Conservation (phyloP, 37 sponge, comb jelly and placozoan genomes). For the Chondrosia reniformis region DNA sequence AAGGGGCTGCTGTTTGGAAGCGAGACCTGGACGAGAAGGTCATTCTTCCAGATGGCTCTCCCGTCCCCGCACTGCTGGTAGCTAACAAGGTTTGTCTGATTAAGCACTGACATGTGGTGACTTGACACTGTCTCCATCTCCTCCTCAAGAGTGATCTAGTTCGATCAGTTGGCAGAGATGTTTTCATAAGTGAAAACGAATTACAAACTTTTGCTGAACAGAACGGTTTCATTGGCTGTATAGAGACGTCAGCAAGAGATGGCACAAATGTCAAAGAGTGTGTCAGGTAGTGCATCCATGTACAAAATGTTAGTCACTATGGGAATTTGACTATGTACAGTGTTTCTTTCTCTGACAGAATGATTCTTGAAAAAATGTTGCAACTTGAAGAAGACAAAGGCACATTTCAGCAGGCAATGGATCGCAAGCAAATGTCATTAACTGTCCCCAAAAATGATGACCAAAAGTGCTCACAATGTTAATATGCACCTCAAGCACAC, state of each 20-base stretch:
- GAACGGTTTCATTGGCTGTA: constrained; percentile 43
- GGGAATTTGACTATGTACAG: neutral
- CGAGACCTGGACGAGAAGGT: constrained; percentile 49
- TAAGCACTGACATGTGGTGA: neutral
- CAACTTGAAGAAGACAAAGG: neutral
- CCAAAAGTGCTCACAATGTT: too few relatives aligned
- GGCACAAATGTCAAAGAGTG: constrained; percentile 42
- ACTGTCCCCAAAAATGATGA: too few relatives aligned
- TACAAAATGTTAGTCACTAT: neutral
- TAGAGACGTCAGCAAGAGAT: constrained; percentile 62
- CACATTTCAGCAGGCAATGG: constrained; percentile 8
- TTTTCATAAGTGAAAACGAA: constrained; percentile 30
- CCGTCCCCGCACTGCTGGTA: constrained; percentile 59
- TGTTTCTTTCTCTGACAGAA: neutral
- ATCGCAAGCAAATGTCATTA: too few relatives aligned
- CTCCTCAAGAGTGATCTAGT: neutral
- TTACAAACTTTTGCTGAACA: constrained; percentile 37
- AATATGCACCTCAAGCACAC: too few relatives aligned
- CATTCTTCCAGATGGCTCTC: constrained; percentile 50
- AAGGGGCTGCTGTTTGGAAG: constrained; percentile 64
- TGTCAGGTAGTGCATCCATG: constrained; percentile 32
- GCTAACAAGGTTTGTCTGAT: constrained; percentile 56
- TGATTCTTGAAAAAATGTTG: constrained; percentile 1
- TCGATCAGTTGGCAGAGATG: neutral
- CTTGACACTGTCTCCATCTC: too few relatives aligned